Base-by-base conservation (phyloP, 2,888 invertebrate genomes). In the Diarsia dahlii region DNA sequence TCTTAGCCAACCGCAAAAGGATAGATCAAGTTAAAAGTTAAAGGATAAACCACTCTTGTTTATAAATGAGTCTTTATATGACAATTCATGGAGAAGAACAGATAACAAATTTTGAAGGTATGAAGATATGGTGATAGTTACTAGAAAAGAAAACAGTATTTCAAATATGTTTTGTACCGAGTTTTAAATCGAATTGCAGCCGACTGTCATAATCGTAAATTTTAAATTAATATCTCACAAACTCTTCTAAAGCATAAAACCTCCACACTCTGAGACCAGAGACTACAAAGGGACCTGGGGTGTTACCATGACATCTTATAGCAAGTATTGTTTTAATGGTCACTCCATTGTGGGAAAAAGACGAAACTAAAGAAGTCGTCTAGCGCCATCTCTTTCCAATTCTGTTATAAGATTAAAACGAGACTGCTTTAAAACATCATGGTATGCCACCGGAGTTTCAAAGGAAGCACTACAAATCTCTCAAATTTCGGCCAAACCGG, bases 151-250 rank as follows among this genome's bases (percentile, higher is more conserved):
- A 58, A 8, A 18, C 18, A 1, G 13, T 56, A n/a, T 52, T 54
- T 54, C 54, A 54, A 54, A n/a, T 54, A 54, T 54, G 54, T n/a
- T 12, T 54, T 54, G n/a, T 54, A 54, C 12, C 12, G 5, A n/a
- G 54, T 54, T 54, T 12, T 12, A n/a, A 54, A n/a, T 54, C 12
- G n/a, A 54, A 23, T 56, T 15, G 13, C 23, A 23, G 23, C 13
- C 6, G 23, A 56, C 23, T 28, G 13, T 28, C 23, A 12, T 39
- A 67, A 15, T 60, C 8, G 2, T 50, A 58, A 6, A 34, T 68
- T n/a, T 50, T 45, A 23, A 39, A 60, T 60, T 79, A 62, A 56
- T 12, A 23, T 48, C 45, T 39, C 18, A 71, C n/a, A 63, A 48
- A 71, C 13, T 13, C n/a, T 71, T 39, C n/a, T 50, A 54, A 65